phyloP scores from a whole-genome alignment of 2,888 invertebrate genomes.

The Mesorhabditis belari region DNA sequence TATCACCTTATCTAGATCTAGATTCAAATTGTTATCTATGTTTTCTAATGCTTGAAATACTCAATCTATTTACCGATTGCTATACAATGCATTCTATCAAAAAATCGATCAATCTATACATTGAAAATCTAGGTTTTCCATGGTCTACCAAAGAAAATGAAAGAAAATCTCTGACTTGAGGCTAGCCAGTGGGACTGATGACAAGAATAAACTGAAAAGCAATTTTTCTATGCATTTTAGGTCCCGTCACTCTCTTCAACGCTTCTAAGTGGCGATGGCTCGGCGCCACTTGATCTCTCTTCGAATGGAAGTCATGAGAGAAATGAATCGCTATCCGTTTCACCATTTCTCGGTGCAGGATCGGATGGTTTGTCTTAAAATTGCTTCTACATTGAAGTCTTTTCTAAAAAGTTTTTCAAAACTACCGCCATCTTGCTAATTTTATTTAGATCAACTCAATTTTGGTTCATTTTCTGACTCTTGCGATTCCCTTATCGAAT shows the following conservation, averaged over 20 bases:
- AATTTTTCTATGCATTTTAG: neutral
- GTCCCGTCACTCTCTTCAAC: neutral
- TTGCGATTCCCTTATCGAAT: too few species aligned
- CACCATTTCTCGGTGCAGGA: constrained; percentile 16
- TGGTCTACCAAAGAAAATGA: neutral
- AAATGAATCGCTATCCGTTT: constrained; percentile 28
- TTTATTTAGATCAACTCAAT: too few species aligned
- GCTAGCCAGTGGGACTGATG: too few species aligned
- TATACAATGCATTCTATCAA: too few species aligned
- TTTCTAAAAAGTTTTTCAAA: neutral
- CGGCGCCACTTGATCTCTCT: neutral
- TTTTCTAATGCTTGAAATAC: too few species aligned
- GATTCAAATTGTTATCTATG: too few species aligned
- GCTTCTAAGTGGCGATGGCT: neutral
- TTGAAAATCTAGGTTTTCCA: neutral
- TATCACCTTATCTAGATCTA: too few species aligned
- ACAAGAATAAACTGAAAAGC: too few species aligned
- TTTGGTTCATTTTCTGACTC: too few species aligned
- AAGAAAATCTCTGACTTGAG: neutral
- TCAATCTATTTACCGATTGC: too few species aligned
- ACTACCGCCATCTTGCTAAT: constrained; percentile 11
- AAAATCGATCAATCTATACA: too few species aligned
- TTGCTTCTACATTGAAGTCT: neutral
- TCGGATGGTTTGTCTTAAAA: constrained; percentile 2
- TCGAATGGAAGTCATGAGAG: constrained; percentile 2